These are phyloP conservation scores for Synergus laeviventris DNA, from an alignment of 2,888 invertebrate species.

Conservation along the genomic window DNA sequence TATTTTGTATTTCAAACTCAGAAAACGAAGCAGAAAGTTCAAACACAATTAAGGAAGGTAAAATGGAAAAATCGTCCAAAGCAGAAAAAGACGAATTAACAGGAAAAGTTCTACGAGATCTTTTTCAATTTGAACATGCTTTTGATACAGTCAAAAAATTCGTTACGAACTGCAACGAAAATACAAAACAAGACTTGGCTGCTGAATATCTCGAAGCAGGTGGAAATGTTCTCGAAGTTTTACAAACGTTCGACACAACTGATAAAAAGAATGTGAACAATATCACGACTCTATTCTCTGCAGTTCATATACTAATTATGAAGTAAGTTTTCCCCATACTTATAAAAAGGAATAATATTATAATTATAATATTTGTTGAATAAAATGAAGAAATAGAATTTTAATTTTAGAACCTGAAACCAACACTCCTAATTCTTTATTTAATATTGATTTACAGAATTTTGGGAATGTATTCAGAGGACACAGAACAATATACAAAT, in stretches of 20 bases:
- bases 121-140: conserved; percentile 59
- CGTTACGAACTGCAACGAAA: conserved; percentile 78
- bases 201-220: conserved; percentile 83
- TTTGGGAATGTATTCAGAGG: conserved; percentile 79
- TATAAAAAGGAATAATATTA: conserved; percentile 2
- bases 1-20: background rate
- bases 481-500: conserved; percentile 79
- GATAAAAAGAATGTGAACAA: conserved; percentile 80
- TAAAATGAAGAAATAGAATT: no score
- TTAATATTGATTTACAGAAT: conserved; percentile 22
- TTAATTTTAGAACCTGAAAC: no score
- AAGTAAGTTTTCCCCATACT: conserved; percentile 71
- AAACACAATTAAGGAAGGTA: background rate
- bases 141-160: conserved; percentile 79
- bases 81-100: conserved; percentile 46
- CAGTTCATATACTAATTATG: conserved; percentile 82
- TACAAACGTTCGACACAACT: conserved; percentile 80
- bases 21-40: background rate
- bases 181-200: conserved; percentile 77
- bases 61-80: background rate
- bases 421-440: background rate
- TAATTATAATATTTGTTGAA: no score
- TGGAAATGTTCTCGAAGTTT: conserved; percentile 84
- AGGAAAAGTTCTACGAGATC: conserved; percentile 61
- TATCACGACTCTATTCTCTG: conserved; percentile 80